Base-by-base conservation (phyloP, 1,140 invertebrate species). In the Brachionus koreanus region DNA sequence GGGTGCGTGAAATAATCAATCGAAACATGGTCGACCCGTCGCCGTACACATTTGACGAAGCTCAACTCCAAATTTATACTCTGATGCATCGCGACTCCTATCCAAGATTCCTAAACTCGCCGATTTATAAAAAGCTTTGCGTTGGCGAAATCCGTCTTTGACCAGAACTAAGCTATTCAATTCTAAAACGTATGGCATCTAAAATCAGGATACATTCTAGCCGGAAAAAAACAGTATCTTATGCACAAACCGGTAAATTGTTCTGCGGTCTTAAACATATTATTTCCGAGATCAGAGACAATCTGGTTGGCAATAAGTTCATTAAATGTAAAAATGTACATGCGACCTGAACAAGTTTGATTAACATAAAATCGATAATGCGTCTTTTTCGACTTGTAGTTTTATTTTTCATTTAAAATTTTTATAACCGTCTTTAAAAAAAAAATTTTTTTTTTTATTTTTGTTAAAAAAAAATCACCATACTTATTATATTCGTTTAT, bases 11-110 rank as follows among this genome's bases (percentile, higher is more conserved):
- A 89, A 93, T 96, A 82, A 95, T 99, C 61, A 99, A 99, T 89
- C 92, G 93, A 84, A 99, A 98, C 90, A 99, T 99, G 96, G 92
- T 95, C 85, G 92, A 95, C 86, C 97, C 97, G 61, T 95, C 94
- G 84, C 93, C 94, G 84, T 92, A 95, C 87, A 98, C 96, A 67
- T 99, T 99, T 90, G 97, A 99, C 91, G 97, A 99, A 90, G 97
- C 97, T 86, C 97, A 99, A 91, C 91, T 98, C 85, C 97, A 99
- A 91, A 99, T 99, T 89, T 99, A 98, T 91, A 99, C 97, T 83
- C 91, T 99, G 86, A 99, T 99, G 97, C 96, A 98, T 90, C 92
- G 97, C 86, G 97, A 99, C 91, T 98, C 96, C 83, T 99, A 99
- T 90, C 97, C 97, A 83, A 93, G 97, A 82, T 97, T 97, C 90